Conservation (phyloP, 2,797 vertebrate species). For the Thaleichthys pacificus region DNA sequence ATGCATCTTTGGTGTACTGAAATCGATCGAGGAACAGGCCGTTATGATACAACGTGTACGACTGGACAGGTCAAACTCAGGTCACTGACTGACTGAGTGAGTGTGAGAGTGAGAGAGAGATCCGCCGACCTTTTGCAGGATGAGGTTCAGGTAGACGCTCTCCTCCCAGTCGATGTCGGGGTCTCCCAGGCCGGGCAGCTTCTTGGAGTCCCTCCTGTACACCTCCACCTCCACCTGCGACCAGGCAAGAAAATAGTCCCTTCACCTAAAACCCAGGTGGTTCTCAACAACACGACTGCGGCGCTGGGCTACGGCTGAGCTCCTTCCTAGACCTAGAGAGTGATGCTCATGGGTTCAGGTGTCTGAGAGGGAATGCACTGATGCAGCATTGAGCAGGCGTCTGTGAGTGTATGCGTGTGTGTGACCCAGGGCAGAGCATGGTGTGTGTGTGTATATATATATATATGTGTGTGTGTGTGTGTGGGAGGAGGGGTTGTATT, state of each 20-base stretch:
- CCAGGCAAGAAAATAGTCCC: neutral
- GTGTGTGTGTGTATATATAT: too few species aligned
- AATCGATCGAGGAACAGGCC: too few species aligned
- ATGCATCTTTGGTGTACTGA: too few species aligned
- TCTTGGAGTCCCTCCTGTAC: constrained; percentile 95
- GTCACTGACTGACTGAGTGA: neutral
- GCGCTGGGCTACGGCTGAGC: neutral
- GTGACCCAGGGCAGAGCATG: neutral
- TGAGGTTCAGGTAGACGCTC: constrained; percentile 96
- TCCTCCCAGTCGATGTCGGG: constrained; percentile 99
- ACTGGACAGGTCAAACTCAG: too few species aligned
- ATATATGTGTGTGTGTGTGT: too few species aligned
- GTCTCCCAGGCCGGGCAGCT: constrained; percentile 94
- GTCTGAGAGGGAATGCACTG: neutral
- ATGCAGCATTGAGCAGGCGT: too few species aligned
- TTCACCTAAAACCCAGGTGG: neutral
- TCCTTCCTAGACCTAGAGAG: neutral
- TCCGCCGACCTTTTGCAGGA: constrained; percentile 88
- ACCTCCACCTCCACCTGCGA: constrained; percentile 94
- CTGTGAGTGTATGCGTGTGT: too few species aligned
- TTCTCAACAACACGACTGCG: too few species aligned
- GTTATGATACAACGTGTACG: too few species aligned
- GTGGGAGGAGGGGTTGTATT: neutral
- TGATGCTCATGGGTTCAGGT: constrained; percentile 5
- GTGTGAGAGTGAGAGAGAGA: neutral